A percentile compares a stretch with the other conserved stretches of the same genome.
Evolutionary conservation across 2,113 vertebrate species (phyloP).

Genomic region (Empidonax traillii): DNA sequence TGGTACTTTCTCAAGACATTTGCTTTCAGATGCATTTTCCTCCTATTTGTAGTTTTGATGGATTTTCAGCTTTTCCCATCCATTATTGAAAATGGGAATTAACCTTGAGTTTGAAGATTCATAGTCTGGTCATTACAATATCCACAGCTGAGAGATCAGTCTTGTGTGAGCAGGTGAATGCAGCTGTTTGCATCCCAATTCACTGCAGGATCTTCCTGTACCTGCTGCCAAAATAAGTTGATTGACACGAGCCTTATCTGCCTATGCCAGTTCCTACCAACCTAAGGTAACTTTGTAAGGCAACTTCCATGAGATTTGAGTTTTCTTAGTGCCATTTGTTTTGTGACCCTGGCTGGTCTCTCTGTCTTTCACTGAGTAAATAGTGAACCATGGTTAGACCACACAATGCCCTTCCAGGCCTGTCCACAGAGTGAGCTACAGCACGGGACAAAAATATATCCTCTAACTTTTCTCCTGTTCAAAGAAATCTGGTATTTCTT

Average conservation of each 20-base stretch:
- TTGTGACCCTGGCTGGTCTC: neutral
- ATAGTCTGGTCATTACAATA: neutral
- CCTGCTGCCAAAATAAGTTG: neutral
- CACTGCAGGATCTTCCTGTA: neutral
- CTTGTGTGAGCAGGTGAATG: neutral
- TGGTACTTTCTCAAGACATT: neutral
- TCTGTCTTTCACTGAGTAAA: rapidly evolving
- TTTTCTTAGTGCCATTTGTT: neutral
- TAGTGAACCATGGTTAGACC: neutral
- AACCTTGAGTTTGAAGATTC: slow-evolving; percentile 51
- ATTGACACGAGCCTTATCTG: rapidly evolving
- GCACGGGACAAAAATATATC: neutral
- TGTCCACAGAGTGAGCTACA: neutral
- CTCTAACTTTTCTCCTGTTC: neutral
- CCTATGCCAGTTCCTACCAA: neutral
- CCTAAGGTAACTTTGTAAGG: neutral
- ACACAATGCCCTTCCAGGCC: neutral
- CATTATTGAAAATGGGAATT: slow-evolving; percentile 16
- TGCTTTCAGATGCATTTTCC: neutral
- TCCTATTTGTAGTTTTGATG: slow-evolving; percentile 29
- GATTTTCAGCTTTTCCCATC: slow-evolving; percentile 44
- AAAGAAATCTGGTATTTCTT: neutral
- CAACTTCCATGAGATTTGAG: neutral
- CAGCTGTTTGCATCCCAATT: neutral
- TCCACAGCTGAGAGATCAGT: neutral